These are phyloP conservation scores for Ptychadena robeensis DNA, from an alignment of 2,797 vertebrate genomes.

Conservation along the genomic window DNA sequence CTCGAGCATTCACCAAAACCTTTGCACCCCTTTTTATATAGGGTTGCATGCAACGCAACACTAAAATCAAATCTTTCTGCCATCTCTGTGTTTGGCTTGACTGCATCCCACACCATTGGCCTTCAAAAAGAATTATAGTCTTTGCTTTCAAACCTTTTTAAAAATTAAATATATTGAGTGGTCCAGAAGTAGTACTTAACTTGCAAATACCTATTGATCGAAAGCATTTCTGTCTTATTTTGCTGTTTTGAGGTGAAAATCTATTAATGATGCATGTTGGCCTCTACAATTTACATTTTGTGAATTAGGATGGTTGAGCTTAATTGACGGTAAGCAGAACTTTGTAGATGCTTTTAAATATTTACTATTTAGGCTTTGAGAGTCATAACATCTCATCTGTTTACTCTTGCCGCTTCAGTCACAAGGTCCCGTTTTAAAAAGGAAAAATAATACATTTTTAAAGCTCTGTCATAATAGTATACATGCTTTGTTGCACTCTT, in stretches of 20 bases:
- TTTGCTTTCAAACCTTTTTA: conserved; percentile 53
- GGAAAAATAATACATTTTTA: no score
- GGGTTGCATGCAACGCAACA: no score
- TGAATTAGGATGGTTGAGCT: neutral
- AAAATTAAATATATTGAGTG: conserved; percentile 50
- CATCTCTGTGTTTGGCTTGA: neutral
- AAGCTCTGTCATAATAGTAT: no score
- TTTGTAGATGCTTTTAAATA: neutral
- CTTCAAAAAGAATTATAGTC: conserved; percentile 25
- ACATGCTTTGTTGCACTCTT: no score
- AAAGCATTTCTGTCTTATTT: conserved; percentile 41
- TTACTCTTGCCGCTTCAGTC: no score
- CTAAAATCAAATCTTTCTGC: no score
- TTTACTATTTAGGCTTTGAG: no score
- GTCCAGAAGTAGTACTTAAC: conserved; percentile 46
- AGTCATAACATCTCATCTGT: no score
- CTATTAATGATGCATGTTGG: conserved; percentile 53
- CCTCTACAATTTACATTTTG: conserved; percentile 3
- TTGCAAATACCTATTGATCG: conserved; percentile 54
- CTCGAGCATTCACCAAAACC: no score
- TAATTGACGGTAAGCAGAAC: conserved; percentile 5
- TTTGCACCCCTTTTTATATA: no score
- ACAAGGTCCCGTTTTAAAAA: no score
- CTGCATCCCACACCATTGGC: conserved; percentile 23
- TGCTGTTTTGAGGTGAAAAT: conserved; percentile 52